These are phyloP conservation scores for Hydroisotoma schaefferi DNA, from an alignment of 2,888 invertebrate species.

Conservation along the genomic window DNA sequence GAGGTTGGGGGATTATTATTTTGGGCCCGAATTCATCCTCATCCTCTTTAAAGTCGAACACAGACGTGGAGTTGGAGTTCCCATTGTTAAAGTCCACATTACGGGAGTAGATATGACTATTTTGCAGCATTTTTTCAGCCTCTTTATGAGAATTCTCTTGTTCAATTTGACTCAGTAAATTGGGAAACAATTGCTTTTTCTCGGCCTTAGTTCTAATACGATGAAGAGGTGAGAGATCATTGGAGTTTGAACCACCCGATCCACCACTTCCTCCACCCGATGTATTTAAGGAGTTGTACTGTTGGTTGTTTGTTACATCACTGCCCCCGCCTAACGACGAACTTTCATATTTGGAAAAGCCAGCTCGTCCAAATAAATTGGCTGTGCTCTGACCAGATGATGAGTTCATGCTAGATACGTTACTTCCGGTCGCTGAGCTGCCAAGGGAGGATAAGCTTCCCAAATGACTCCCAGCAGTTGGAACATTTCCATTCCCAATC, in stretches of 20 bases:
- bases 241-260: neutral
- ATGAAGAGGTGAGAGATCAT: conserved; percentile 3
- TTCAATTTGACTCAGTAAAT: conserved; percentile 47
- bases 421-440: neutral
- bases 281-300: neutral
- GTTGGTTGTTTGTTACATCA: neutral
- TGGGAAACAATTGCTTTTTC: conserved; percentile 59
- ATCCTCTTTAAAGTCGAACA: conserved; percentile 64
- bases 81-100: conserved; percentile 43
- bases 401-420: neutral
- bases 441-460: conserved; percentile 4
- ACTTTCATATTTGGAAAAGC: conserved; percentile 2
- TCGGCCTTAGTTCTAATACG: conserved; percentile 82
- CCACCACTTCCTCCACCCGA: conserved; percentile 1
- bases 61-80: conserved; percentile 56
- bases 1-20: conserved; percentile 11
- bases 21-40: conserved; percentile 60
- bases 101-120: conserved; percentile 7
- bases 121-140: conserved; percentile 26
- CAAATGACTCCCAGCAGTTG: neutral
- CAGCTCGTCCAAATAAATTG: neutral
- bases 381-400: neutral
- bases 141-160: conserved; percentile 45
- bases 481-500: neutral
- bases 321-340: conserved; percentile 2